Evolutionary conservation across 2,113 vertebrate species (phyloP), one percentile per base, ranked within the genome.

Genomic region (Elaphurus davidianus): DNA sequence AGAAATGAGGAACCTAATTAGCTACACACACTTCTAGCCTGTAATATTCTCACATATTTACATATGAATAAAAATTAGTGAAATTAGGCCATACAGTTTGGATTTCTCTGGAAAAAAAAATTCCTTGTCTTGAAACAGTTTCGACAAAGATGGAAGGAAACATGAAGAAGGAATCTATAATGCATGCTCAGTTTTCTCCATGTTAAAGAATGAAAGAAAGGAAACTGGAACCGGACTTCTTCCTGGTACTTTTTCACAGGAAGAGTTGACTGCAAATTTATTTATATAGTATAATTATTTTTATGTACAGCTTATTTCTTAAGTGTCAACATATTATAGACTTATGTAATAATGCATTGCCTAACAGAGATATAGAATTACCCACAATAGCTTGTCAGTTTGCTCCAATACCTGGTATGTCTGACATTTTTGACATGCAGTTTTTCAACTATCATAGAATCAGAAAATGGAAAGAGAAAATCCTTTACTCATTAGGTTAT

Each of bases 1-100:
- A 96, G 87, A 92, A 64, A 94, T 52, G 94, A 54, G 57, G 45
- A 43, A 23, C 55, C 28, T 90, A 98, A 50, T 78, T 87, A 71
- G 55, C 28, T 36, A 90, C 33, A 71, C 15, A 15, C 81, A 36
- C 45, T 97, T 96, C 47, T 50, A 78, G 74, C n/a, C 60, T 79
- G 64, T 86, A 76, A 85, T 55, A 90, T 76, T 83, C 27, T 86
- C 30, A 96, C 14, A 79, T 74, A 86, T 16, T 94, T 89, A 89
- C 2, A 2, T 90, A 79, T 54, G 14, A 83, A 92, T 52, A 57
- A 86, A 94, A 90, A 90, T 67, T 43, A 54, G 36, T 67, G 27
- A 59, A 67, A 92, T 94, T 83, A n/a, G 54, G 47, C 87, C 64
- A 79, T 27, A 57, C 2, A 59, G 30, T 50, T 90, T 97, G 79